Evolutionary conservation across 2,797 vertebrate genomes (phyloP).

Genomic region (Gallinago stenura): DNA sequence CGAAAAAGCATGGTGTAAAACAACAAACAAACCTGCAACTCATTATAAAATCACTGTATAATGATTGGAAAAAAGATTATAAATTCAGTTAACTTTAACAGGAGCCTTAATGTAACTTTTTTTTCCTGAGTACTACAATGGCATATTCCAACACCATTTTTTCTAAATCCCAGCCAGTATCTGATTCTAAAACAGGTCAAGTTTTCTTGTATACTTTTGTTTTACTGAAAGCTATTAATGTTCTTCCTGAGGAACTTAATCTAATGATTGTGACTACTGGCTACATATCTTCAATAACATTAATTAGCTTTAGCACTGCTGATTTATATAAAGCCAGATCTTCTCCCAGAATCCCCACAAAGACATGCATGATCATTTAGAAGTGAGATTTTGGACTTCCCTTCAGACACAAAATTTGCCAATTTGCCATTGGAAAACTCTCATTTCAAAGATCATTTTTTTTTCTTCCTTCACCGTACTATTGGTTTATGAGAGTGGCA

Average conservation of each 20-base stretch:
- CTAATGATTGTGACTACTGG: neutral
- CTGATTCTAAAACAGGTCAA: rapidly evolving
- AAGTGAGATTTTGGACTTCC: neutral
- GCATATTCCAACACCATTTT: neutral
- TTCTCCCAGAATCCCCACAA: neutral
- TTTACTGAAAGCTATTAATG: neutral
- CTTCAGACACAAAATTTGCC: neutral
- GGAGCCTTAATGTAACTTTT: neutral
- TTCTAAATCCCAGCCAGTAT: neutral
- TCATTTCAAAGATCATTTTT: neutral
- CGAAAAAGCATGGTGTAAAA: neutral
- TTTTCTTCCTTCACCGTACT: neutral
- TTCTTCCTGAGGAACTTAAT: neutral
- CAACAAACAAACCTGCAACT: neutral
- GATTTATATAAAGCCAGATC: neutral
- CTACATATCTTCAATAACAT: neutral
- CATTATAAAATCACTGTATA: neutral
- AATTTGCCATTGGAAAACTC: neutral
- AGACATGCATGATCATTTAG: neutral
- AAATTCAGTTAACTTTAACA: neutral
- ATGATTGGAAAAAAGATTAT: neutral
- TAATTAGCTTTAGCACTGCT: neutral
- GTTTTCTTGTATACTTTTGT: neutral
- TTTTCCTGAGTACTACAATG: neutral
- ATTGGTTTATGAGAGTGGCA: neutral